Evolutionary conservation across 2,888 invertebrate species (phyloP), one percentile per base, ranked within the genome.

Genomic region (Sesia apiformis): DNA sequence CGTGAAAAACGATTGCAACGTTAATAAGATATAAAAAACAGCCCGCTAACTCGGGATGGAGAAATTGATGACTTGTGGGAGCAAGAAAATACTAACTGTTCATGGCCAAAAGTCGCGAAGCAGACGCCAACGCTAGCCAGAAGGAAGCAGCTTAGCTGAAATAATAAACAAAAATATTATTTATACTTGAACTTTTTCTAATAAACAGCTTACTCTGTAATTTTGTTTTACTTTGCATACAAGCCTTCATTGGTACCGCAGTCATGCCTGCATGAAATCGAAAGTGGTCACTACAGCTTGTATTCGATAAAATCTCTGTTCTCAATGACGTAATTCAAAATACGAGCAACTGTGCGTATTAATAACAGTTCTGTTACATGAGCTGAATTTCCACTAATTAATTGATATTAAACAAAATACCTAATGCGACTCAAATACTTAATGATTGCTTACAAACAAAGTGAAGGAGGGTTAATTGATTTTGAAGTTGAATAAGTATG

Each of bases 11-110:
- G 8, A 52, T 53, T 55, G 57, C 55, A 56, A 54, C 49, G 52
- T 56, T 65, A 58, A 60, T 54, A 52, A 6, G 23, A 23, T 23
- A 23, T 49, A 49, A 53, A 64, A 54, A 62, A 62, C 57, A 58
- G 52, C 38, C 39, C 50, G 54, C 42, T 52, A 57, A 50, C 52
- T 58, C 58, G 58, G 57, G 60, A 63, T 62, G 58, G 59, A 60
- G 64, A 59, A 65, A 65, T 57, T 60, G 53, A 43, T 53, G 51
- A 56, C 39, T 53, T 56, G 61, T 58, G 56, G 57, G 60, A 64
- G 72, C 67, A 70, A 64, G 61, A 68, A 66, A 58, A 80, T 86
- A 89, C 89, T 88, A 78, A 89, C 89, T 88, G 88, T 83, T 88
- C 85, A 74, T 77, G 72, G 50, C 50, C 50, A 76, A 89, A 89